Base-by-base conservation (phyloP, 2,113 vertebrate species). In the Brienomyrus brachyistius region DNA sequence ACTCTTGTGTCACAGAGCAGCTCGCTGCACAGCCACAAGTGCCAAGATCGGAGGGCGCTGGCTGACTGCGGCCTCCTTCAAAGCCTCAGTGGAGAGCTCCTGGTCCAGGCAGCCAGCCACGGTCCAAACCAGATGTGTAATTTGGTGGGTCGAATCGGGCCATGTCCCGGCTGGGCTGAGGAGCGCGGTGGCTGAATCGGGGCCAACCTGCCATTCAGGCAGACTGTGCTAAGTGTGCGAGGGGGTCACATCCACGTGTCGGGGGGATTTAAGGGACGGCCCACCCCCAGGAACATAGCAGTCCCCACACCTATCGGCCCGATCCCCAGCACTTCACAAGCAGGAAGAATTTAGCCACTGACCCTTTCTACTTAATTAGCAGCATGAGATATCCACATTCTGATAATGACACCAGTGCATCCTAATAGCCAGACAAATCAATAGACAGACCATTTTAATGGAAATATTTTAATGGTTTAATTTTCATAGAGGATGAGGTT, bases 121-220 rank as follows among this genome's bases (percentile, higher is more conserved):
- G 56, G 47, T 86, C n/a, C 11, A 45, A 56, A 90, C 89, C 47
- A 86, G 66, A 51, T 35, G 88, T 91, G 86, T 92, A 88, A 90
- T 90, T 88, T 84, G 59, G 86, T 84, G 82, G 90, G 88, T 89
- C 90, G 91, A 89, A 80, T 86, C 90, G 91, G 91, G 91, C 54
- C 52, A 86, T 89, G 54, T 84, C 91, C 90, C 91, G 89, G 59
- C 91, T 62, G 86, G 45, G 50, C 80, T 88, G 70, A 48, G 89
- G 89, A 52, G 47, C 23, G 43, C 56, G 89, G 89, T 85, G 52
- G 40, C 52, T 84, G 80, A 84, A 80, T 47, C 40, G 3, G 11
- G 54, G 51, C 35, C 77, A 80, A 80, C 74, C 35, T 80, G 74
- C 74, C 52, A 85, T 52, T 54, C 80, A 84, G 40, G 40, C 89